Conservation (phyloP, 2,888 invertebrate species). For the Corythucha ciliata region DNA sequence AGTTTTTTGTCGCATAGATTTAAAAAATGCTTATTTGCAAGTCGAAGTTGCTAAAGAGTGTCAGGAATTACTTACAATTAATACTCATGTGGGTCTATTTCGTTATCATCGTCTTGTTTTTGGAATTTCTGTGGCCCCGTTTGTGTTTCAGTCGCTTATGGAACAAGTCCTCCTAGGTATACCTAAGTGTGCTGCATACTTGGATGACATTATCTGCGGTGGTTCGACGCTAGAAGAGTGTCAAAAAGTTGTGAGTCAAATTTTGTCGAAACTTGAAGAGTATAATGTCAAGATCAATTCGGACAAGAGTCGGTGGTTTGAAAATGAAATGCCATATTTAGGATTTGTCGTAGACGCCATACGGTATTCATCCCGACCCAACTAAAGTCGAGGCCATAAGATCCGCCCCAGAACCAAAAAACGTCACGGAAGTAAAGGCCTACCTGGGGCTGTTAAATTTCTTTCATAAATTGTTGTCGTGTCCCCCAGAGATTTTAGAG, state of each 20-base stretch:
- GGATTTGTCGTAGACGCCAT: background rate
- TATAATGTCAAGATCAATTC: constrained; percentile 1
- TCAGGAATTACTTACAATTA: background rate
- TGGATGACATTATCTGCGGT: constrained; percentile 8
- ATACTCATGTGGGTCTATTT: constrained; percentile 9
- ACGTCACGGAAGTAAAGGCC: background rate
- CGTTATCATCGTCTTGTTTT: background rate
- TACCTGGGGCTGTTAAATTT: constrained; percentile 17
- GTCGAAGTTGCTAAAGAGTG: background rate
- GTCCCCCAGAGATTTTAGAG: background rate
- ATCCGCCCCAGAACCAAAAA: background rate
- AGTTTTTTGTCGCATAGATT: constrained; percentile 10
- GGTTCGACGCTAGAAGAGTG: background rate
- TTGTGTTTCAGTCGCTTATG: constrained; percentile 7
- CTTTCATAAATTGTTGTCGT: constrained; percentile 14
- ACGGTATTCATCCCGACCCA: background rate
- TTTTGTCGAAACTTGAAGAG: background rate
- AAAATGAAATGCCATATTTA: background rate
- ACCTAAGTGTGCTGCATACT: background rate
- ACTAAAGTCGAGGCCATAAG: background rate
- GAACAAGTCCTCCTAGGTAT: background rate
- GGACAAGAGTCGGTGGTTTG: background rate
- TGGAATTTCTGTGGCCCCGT: constrained; percentile 1
- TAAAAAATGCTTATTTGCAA: constrained; percentile 1
- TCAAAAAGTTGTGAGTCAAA: background rate